Base-by-base conservation (phyloP, 1,140 invertebrate species). In the Papilio polytes region DNA sequence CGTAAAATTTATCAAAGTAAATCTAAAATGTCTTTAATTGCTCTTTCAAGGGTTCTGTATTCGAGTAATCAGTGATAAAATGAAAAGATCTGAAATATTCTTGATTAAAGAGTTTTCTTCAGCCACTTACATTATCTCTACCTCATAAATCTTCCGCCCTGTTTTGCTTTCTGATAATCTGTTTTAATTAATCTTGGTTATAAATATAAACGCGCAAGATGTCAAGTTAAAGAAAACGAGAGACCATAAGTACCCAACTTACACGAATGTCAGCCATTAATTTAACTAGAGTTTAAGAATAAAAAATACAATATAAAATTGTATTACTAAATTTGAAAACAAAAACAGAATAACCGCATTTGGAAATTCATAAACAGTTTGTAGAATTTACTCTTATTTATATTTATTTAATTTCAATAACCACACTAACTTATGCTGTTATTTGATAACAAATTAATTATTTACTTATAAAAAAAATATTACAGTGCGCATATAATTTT, bases 141-240 rank as follows among this genome's bases (percentile, higher is more conserved):
- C 63, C 63, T 66, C 63, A 66, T 66, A 31, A 66, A 66, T 66
- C 63, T 66, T 66, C 22, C 26, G 22, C 10, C 26, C 63, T 66
- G 22, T 66, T 66, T 66, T 66, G 63, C 26, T 66, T 66, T 66
- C 22, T 66, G 26, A 66, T 66, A 66, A 66, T 66, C 63, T 66
- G 26, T 66, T 66, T 63, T 66, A 66, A 66, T 66, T 66, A 66
- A 66, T 66, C 63, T 66, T 13, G 26, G 12, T 66, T 66, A 66
- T 66, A 66, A 66, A 66, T 66, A 66, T 63, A 63, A 66, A 66
- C 63, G 63, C 63, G 63, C 22, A 31, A 66, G 63, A 66, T 66
- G 12, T 66, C 22, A 66, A 31, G 22, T 66, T 66, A 66, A 66
- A 66, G 63, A 31, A 66, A 31, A 31, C 26, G 9, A 20, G n/a